phyloP scores from a whole-genome alignment of 2,113 vertebrate species.

The Perca fluviatilis region DNA sequence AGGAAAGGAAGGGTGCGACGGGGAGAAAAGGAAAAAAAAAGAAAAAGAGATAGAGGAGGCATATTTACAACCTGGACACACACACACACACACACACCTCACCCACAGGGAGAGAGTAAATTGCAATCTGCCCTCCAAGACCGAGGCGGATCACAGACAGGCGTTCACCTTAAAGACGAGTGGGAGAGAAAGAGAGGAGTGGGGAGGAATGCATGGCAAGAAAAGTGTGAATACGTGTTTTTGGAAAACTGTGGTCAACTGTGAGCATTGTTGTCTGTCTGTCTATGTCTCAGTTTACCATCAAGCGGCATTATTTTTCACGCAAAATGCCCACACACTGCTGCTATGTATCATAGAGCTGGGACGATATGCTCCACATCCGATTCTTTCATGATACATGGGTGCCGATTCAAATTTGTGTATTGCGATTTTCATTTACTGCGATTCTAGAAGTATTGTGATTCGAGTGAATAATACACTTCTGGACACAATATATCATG shows the following conservation, averaged over 20 bases:
- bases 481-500: too few relatives aligned
- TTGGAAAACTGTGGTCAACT: slow-evolving; percentile 63
- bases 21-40: slow-evolving; percentile 65
- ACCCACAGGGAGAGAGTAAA: slow-evolving; percentile 91
- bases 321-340: not conserved
- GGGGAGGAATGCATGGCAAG: slow-evolving; percentile 17
- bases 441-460: too few relatives aligned
- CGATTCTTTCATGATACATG: too few relatives aligned
- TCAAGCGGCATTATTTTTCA: not conserved
- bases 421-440: too few relatives aligned
- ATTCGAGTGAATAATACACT: too few relatives aligned
- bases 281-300: not conserved
- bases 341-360: not conserved
- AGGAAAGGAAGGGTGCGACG: slow-evolving; percentile 57
- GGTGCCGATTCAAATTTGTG: too few relatives aligned
- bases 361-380: too few relatives aligned
- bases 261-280: slow-evolving; percentile 31
- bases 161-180: slow-evolving; percentile 69
- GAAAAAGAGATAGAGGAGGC: slow-evolving; percentile 85
- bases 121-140: slow-evolving; percentile 89
- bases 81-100: slow-evolving; percentile 81
- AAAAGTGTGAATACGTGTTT: slow-evolving; percentile 53
- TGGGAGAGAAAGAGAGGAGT: slow-evolving; percentile 58
- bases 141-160: slow-evolving; percentile 70
- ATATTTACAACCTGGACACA: slow-evolving; percentile 99